phyloP scores from a whole-genome alignment of 2,888 invertebrate species.

The Eugnorisma glareosa region DNA sequence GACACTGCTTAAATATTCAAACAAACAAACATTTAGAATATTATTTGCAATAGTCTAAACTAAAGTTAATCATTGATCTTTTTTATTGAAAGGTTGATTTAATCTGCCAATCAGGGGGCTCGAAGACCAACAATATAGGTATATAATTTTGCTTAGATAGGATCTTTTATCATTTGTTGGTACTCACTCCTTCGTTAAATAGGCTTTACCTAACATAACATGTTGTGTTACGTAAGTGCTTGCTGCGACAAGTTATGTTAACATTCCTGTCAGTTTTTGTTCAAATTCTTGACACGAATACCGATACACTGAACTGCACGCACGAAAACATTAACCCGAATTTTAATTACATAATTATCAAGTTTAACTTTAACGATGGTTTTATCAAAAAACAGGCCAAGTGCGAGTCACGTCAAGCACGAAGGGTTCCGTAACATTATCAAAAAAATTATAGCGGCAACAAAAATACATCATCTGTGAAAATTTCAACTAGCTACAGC shows the following conservation, averaged over 20 bases:
- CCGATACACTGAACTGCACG: slow-evolving; percentile 31
- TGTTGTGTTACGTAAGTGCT: slow-evolving; percentile 43
- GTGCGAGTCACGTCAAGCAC: too few species aligned
- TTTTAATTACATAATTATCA: slow-evolving; percentile 38
- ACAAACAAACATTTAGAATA: not conserved
- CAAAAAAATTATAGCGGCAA: too few species aligned
- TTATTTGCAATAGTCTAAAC: not conserved
- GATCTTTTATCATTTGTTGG: not conserved
- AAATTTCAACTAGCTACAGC: too few species aligned
- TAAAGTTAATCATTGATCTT: not conserved
- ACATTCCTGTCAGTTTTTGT: slow-evolving; percentile 48
- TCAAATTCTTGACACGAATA: slow-evolving; percentile 61
- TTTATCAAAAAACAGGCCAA: not conserved
- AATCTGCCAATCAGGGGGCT: not conserved
- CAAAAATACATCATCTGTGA: too few species aligned
- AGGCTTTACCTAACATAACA: slow-evolving; percentile 7
- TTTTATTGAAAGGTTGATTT: not conserved
- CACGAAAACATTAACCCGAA: slow-evolving; percentile 31
- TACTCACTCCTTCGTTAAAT: not conserved
- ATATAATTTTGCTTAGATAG: not conserved
- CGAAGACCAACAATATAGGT: not conserved
- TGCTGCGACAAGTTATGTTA: slow-evolving; percentile 37
- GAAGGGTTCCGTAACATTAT: too few species aligned
- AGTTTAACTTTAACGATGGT: slow-evolving; percentile 7
- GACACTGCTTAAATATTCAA: slow-evolving; percentile 7